These are phyloP conservation scores for Artibeus jamaicensis DNA, from an alignment of 2,797 vertebrate genomes.

Conservation along the genomic window DNA sequence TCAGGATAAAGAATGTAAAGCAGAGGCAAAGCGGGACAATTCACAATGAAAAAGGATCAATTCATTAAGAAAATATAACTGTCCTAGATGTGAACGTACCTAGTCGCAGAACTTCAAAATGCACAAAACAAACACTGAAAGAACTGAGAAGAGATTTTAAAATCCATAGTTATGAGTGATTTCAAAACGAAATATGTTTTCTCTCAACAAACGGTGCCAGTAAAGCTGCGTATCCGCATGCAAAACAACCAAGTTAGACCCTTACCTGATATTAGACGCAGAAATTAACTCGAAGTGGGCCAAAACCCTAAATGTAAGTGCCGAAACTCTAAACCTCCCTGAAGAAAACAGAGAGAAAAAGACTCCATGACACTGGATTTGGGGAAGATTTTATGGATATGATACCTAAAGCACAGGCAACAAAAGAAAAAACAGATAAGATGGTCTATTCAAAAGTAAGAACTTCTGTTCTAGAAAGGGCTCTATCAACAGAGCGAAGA, in stretches of 20 bases:
- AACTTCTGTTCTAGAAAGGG: not conserved
- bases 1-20: not conserved
- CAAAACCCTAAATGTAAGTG: not conserved
- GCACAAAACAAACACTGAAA: not conserved
- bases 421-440: not conserved
- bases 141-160: not conserved
- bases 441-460: not conserved
- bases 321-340: not conserved
- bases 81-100: not conserved
- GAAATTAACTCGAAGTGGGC: constrained; percentile 1
- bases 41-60: not conserved
- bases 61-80: not conserved
- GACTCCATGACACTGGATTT: not conserved
- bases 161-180: not conserved
- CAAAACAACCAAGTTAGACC: not conserved
- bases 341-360: not conserved
- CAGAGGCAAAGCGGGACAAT: not conserved
- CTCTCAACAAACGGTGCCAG: not conserved
- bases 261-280: not conserved
- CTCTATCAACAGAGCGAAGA: not conserved
- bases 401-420: not conserved
- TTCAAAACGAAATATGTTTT: not conserved
- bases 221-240: not conserved
- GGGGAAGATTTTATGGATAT: not conserved
- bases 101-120: not conserved